These are phyloP conservation scores for Keiferia lycopersicella DNA, from an alignment of 2,888 invertebrate genomes.

Conservation along the genomic window DNA sequence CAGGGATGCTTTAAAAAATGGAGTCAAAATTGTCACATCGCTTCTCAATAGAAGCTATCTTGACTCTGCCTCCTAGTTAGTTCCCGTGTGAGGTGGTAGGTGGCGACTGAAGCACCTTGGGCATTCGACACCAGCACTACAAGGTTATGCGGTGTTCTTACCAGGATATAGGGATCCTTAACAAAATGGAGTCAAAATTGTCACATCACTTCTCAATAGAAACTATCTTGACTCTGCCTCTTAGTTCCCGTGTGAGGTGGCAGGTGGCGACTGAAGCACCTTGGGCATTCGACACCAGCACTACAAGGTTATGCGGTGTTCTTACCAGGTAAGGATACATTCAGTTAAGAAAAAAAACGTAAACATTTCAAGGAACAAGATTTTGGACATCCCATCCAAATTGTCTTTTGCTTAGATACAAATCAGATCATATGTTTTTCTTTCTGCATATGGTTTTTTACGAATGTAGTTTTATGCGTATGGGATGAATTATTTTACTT, in stretches of 20 bases:
- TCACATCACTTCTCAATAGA: not conserved
- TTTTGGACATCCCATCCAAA: too few relatives aligned
- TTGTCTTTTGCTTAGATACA: too few relatives aligned
- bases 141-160: conserved; percentile 41
- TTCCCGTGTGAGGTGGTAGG: conserved; percentile 64
- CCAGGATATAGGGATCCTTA: too few relatives aligned
- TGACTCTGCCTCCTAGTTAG: conserved; percentile 24
- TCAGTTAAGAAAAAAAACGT: too few relatives aligned
- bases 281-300: conserved; percentile 40
- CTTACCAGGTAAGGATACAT: too few relatives aligned
- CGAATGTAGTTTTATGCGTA: too few relatives aligned
- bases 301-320: conserved; percentile 46
- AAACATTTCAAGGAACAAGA: too few relatives aligned
- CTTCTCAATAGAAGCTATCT: not conserved
- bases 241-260: conserved; percentile 56
- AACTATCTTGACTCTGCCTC: not conserved
- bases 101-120: conserved; percentile 43
- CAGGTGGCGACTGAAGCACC: conserved; percentile 53
- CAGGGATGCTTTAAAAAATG: too few relatives aligned
- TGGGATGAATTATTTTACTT: too few relatives aligned
- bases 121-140: conserved; percentile 43
- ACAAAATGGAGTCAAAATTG: conserved; percentile 2
- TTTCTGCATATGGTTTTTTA: too few relatives aligned
- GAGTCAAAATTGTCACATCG: conserved; percentile 13
- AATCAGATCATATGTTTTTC: too few relatives aligned